Base-by-base conservation (phyloP, 35 echinoderm and acorn worm species). In the Holothuria glaberrima region DNA sequence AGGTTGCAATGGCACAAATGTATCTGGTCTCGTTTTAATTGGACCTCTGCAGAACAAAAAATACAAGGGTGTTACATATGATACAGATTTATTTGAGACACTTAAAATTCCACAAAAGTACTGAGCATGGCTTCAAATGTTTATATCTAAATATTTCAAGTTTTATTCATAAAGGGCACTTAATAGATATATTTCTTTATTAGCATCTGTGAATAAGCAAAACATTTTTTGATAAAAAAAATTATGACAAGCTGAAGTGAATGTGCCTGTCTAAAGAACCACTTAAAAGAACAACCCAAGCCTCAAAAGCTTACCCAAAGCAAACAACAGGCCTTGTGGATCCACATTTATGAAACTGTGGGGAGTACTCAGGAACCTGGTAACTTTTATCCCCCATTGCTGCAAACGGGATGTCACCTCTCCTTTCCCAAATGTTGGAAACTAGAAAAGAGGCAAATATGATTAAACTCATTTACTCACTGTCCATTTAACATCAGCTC, bases 351-450 rank as follows among this genome's bases (percentile, higher is more conserved):
- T 98, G 96, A 57, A 98, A 98, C 28, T 94, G 59, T 46, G 93
- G 73, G 18, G 96, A 94, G 67, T 98, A 98, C 66, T 98, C 96
- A 24, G 70, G 70, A 24, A 70, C 91, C 36, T 98, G 96, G 41
- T 98, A 98, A 62, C 71, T 92, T 80, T 98, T 98, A 88, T 98
- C 96, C 5, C 96, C 96, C 6, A 88, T 81, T 48, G 96, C 88
- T 19, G 93, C 93, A 26, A 48, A 83, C 24, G 93, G 93, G 48
- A 94, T 86, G 25, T 88, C 71, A 46, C 92, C 95, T 58, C 96
- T 76, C 38, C 82, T 90, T 62, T 98, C 80, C 89, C 90, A 93
- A 60, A 76, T 71, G 59, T 80, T 86, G 63, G 73, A 64, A 58
- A 91, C 95, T 97, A 63, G 10, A 69, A 69, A 69, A 33, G 1